Percentiles rank a stretch among this genome's conserved stretches.
These are phyloP conservation scores for Ictidomys tridecemlineatus DNA, from an alignment of 2,113 vertebrate genomes.

Conservation along the genomic window DNA sequence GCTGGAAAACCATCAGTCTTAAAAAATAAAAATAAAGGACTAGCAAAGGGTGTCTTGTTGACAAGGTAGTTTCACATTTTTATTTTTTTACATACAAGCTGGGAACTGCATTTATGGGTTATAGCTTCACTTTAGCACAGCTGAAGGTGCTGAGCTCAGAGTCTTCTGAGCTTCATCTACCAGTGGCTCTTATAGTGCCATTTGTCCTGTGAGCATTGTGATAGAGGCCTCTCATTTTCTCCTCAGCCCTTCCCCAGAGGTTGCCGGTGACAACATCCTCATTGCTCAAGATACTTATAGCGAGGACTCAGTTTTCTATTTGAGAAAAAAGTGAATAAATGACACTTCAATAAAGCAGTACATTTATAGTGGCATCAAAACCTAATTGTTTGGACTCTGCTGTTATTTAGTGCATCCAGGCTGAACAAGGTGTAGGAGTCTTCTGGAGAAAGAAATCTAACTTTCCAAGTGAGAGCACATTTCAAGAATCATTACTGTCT, in stretches of 20 bases:
- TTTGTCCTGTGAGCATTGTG: neutral
- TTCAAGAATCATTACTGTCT: neutral
- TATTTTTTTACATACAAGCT: neutral
- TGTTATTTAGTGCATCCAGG: neutral
- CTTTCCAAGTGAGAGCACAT: neutral
- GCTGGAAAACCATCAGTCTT: neutral
- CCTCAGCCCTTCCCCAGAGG: neutral
- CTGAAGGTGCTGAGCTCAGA: neutral
- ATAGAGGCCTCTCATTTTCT: neutral
- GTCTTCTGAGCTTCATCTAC: too few species aligned
- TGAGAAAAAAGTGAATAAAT: neutral
- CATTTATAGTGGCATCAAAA: neutral
- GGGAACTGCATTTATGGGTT: neutral
- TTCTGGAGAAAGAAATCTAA: neutral
- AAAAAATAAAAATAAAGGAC: neutral
- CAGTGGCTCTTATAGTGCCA: fast-evolving
- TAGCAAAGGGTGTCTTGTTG: neutral
- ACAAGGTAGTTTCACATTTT: neutral
- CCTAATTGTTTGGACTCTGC: neutral
- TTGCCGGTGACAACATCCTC: neutral
- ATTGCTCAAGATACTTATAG: neutral
- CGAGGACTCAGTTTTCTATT: neutral
- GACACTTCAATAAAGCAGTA: neutral
- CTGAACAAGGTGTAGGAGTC: neutral
- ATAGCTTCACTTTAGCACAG: neutral